phyloP scores from a whole-genome alignment of 1,140 invertebrate genomes.

The Drosophila sp. region DNA sequence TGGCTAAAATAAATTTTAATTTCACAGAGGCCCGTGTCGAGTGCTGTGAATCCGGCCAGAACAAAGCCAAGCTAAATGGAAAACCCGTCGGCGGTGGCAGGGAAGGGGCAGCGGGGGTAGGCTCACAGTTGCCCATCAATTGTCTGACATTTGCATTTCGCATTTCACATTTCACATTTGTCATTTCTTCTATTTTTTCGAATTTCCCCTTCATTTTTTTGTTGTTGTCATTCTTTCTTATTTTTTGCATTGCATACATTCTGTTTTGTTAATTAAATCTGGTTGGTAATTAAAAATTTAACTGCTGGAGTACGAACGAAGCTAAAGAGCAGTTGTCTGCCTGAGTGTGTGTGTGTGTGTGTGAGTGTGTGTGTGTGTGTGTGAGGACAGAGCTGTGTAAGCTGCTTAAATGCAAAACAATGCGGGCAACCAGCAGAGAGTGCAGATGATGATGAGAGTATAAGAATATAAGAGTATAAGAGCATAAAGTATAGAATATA shows the following conservation, averaged over 20 bases:
- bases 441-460: neutral
- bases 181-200: slow-evolving; percentile 4
- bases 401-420: slow-evolving; percentile 41
- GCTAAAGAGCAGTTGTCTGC: neutral
- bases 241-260: neutral
- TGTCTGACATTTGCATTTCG: slow-evolving; percentile 19
- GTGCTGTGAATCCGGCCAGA: neutral
- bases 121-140: slow-evolving; percentile 6
- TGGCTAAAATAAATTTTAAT: slow-evolving; percentile 79
- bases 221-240: slow-evolving; percentile 6
- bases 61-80: neutral
- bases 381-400: slow-evolving; percentile 16
- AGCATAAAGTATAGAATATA: too few species aligned
- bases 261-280: slow-evolving; percentile 41
- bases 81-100: too few species aligned
- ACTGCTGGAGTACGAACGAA: neutral
- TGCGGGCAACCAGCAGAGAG: slow-evolving; percentile 9
- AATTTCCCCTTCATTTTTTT: neutral
- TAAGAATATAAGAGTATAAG: neutral
- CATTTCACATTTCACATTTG: slow-evolving; percentile 16
- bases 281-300: slow-evolving; percentile 49
- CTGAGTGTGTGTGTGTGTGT: neutral
- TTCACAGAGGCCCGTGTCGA: slow-evolving; percentile 49
- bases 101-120: too few species aligned
- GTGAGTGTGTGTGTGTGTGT: slow-evolving; percentile 5